Percentiles rank a stretch among this genome's conserved stretches.
These are phyloP conservation scores for Eulacestoma nigropectus DNA, from an alignment of 2,113 vertebrate genomes.

Conservation along the genomic window DNA sequence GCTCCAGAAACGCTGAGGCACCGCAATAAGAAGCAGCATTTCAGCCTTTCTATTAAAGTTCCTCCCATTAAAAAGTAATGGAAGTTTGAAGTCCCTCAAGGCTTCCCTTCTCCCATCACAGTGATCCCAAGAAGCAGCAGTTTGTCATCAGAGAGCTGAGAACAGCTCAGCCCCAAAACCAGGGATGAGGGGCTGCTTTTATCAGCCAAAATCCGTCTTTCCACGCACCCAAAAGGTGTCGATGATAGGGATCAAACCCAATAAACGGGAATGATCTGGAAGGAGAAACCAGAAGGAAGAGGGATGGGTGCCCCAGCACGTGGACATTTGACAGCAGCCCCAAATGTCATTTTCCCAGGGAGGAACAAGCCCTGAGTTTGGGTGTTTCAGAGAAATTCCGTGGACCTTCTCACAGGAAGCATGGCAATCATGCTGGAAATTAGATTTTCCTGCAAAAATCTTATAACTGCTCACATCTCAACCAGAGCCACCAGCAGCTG, in stretches of 20 bases:
- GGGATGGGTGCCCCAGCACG: not conserved
- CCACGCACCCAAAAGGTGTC: accelerated
- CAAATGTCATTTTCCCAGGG: not conserved
- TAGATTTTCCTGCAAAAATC: not conserved
- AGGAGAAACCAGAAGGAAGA: no score
- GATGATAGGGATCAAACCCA: accelerated
- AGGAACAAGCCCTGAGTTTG: not conserved
- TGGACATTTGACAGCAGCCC: not conserved
- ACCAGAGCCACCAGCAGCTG: not conserved
- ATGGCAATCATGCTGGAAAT: not conserved
- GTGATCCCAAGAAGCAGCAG: constrained; percentile 20
- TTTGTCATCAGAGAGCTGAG: constrained; percentile 41
- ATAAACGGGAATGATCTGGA: accelerated
- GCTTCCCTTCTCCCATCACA: constrained; percentile 50
- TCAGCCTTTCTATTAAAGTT: constrained; percentile 66
- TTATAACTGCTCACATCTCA: not conserved
- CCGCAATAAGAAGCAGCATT: constrained; percentile 47
- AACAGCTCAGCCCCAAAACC: not conserved
- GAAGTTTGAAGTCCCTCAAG: constrained; percentile 4
- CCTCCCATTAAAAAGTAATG: constrained; percentile 68
- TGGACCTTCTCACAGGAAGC: not conserved
- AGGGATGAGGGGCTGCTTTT: not conserved
- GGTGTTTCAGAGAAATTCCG: not conserved
- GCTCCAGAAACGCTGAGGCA: constrained; percentile 59
- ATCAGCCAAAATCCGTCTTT: not conserved